Base-by-base conservation (phyloP, 2,797 vertebrate genomes). In the Scolopax bukidnonensis region DNA sequence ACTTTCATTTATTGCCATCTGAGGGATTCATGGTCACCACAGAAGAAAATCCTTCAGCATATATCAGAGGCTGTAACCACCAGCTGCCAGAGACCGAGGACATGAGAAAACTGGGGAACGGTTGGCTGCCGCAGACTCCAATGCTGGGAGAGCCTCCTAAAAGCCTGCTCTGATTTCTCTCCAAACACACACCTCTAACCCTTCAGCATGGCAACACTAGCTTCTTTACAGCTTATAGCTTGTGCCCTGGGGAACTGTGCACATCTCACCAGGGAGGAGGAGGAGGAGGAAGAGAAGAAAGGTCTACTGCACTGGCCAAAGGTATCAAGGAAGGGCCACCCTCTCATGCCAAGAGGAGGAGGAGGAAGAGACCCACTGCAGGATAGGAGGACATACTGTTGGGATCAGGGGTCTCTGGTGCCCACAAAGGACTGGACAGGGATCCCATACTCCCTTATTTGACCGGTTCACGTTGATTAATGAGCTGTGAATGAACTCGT, bases 401-500 rank as follows among this genome's bases (percentile, higher is more conserved):
- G 13, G 23, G 33, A 48, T 36, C 45, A 85, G 10, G 50, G 23
- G 47, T 69, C 81, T 84, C 36, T 56, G 51, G 48, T 51, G 47
- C 47, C 83, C 47, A 69, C n/a, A 73, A 57, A 53, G 0, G 0
- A 54, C 24, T 61, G 57, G 38, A 61, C 16, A 38, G 41, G 41
- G 67, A 84, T 41, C 59, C 61, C 63, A 79, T 61, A 61, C 48
- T 64, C 61, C 17, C 30, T 80, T 60, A 54, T 51, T 57, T 84
- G 91, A 88, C 41, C 65, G 59, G 80, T 28, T 69, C 38, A 15
- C 30, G 28, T 20, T 84, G 85, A 96, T 91, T 95, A 90, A 95
- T 16, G 77, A 91, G 95, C 85, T 95, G 93, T 90, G 59, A 94
- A 90, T 9, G 18, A 91, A 75, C 69, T 84, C 1, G 1, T 38